phyloP scores from a whole-genome alignment of 2,888 invertebrate genomes.

The Drepanosiphum platanoidis region DNA sequence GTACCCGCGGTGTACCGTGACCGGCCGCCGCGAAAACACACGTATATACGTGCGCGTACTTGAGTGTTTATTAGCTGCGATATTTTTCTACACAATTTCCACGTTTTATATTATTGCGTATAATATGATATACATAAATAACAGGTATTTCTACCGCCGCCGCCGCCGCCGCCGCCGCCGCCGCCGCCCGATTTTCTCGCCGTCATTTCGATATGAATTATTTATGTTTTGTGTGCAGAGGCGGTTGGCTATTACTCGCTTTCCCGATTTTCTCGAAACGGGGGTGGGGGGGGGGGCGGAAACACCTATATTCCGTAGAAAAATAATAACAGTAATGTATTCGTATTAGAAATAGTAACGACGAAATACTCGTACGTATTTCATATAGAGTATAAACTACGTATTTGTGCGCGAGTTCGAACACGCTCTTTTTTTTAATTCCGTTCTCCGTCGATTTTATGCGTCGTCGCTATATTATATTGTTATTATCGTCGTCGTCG shows the following conservation, averaged over 20 bases:
- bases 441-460: neutral
- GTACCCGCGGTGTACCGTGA: conserved; percentile 21
- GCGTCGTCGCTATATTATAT: neutral
- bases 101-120: neutral
- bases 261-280: neutral
- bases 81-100: neutral
- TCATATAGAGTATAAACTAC: neutral
- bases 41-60: neutral
- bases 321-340: neutral
- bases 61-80: conserved; percentile 21
- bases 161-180: too few species aligned
- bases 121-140: neutral
- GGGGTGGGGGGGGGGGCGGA: too few species aligned
- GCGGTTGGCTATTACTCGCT: too few species aligned
- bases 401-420: neutral
- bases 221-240: conserved; percentile 4
- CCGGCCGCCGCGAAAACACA: neutral
- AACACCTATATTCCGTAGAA: neutral
- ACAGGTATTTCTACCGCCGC: neutral
- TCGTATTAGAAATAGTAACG: neutral
- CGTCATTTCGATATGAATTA: conserved; percentile 24
- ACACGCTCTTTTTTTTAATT: neutral
- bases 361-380: neutral
- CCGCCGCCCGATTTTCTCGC: neutral
- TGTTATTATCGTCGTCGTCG: too few species aligned